A percentile compares a stretch with the other conserved stretches of the same genome.
phyloP scores from a whole-genome alignment of 35 echinoderm and acorn worm species.

The Apostichopus japonicus region DNA sequence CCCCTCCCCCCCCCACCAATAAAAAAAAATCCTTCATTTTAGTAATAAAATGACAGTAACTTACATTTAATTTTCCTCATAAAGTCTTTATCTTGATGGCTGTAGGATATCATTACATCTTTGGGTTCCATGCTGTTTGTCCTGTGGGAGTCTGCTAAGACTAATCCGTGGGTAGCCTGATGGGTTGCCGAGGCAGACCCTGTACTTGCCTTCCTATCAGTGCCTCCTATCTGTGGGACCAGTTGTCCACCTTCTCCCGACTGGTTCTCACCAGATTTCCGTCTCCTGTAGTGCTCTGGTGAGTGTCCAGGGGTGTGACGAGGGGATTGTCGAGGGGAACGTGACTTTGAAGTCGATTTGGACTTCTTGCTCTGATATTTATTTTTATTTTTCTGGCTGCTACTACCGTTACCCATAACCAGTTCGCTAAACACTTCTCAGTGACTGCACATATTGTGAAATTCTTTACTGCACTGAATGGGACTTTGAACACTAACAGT shows the following conservation, averaged over 20 bases:
- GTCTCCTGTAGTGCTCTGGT: background rate
- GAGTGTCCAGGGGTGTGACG: background rate
- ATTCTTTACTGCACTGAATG: no score
- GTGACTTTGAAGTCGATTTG: background rate
- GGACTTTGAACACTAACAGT: no score
- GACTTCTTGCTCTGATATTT: background rate
- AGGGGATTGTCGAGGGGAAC: background rate
- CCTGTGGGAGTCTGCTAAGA: conserved; percentile 33
- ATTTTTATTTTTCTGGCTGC: background rate
- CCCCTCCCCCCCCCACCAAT: no score
- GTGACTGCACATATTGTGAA: no score
- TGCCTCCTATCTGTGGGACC: background rate
- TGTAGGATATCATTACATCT: conserved; percentile 96
- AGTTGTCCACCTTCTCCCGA: background rate
- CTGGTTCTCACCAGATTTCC: background rate
- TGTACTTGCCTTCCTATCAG: background rate
- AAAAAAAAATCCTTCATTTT: no score
- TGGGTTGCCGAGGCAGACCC: background rate
- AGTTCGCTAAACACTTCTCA: background rate
- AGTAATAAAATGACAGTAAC: background rate
- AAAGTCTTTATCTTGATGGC: conserved; percentile 88
- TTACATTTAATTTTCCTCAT: conserved; percentile 88
- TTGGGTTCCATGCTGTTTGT: conserved; percentile 79
- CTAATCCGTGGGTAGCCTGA: background rate
- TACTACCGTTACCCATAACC: conserved; percentile 52